Percentiles rank a stretch among this genome's conserved stretches.
Evolutionary conservation across 2,113 vertebrate species (phyloP).

Genomic region (Murina feae): DNA sequence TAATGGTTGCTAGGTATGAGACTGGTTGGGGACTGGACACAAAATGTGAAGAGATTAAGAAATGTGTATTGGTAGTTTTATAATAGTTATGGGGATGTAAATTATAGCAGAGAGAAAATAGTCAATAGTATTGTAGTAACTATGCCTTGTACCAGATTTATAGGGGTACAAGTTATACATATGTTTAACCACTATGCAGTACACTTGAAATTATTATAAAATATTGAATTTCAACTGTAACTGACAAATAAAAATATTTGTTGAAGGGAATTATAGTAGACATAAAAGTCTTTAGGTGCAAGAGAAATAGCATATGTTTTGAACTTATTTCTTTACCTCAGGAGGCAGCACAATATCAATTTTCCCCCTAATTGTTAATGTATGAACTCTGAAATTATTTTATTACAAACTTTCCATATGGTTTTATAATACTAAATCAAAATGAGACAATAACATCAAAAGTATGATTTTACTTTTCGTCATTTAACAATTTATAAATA

Average conservation of each 20-base stretch:
- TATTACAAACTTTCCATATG: constrained; percentile 50
- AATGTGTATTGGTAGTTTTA: background rate
- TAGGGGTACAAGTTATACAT: background rate
- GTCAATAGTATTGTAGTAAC: background rate
- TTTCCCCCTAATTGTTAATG: background rate
- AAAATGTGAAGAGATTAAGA: background rate
- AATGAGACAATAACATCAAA: background rate
- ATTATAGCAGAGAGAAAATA: background rate
- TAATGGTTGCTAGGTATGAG: background rate
- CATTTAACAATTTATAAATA: background rate
- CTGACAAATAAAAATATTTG: background rate
- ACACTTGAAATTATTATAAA: background rate
- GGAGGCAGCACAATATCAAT: constrained; percentile 60
- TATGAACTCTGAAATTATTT: constrained; percentile 37
- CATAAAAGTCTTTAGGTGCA: background rate
- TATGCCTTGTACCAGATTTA: background rate
- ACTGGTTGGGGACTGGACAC: background rate
- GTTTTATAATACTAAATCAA: background rate
- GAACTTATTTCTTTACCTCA: constrained; percentile 5
- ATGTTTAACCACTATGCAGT: background rate
- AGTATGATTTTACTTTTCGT: background rate
- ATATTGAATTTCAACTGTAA: background rate
- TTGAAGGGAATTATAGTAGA: background rate
- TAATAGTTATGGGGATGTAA: background rate
- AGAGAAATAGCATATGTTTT: background rate